These are phyloP conservation scores for Crotalus tigris DNA, from an alignment of 2,113 vertebrate species.

Conservation along the genomic window DNA sequence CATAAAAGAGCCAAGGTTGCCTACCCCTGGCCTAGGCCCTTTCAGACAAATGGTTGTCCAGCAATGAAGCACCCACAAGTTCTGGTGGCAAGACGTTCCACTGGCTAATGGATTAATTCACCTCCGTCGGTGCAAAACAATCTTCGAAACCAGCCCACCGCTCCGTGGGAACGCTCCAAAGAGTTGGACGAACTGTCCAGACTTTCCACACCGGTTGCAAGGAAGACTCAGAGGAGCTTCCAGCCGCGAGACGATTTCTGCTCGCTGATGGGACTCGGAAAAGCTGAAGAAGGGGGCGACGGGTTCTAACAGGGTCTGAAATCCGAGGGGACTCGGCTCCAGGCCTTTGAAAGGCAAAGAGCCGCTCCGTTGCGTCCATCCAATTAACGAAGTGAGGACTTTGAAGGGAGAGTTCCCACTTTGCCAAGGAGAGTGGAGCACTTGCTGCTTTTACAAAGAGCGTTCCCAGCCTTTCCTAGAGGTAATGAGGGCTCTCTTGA, in stretches of 20 bases:
- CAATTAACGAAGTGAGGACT: slow-evolving; percentile 11
- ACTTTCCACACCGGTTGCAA: too few species aligned
- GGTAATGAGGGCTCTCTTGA: not conserved
- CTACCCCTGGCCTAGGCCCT: too few species aligned
- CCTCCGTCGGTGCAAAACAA: too few species aligned
- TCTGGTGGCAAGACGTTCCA: too few species aligned
- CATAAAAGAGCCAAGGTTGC: too few species aligned
- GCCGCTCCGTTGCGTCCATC: not conserved
- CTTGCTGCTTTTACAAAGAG: not conserved
- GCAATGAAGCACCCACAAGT: too few species aligned
- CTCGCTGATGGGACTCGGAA: not conserved
- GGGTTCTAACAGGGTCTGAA: not conserved
- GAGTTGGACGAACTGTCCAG: too few species aligned
- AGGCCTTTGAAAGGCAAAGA: not conserved
- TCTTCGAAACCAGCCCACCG: too few species aligned
- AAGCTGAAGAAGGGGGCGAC: not conserved
- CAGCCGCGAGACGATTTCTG: not conserved
- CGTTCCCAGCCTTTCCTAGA: not conserved
- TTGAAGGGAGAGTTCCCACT: not conserved
- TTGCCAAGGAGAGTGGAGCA: not conserved
- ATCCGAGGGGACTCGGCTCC: not conserved
- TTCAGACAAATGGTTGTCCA: too few species aligned
- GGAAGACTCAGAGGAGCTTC: too few species aligned
- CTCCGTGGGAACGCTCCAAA: too few species aligned
- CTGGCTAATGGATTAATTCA: too few species aligned